Base-by-base conservation (phyloP, 2,113 vertebrate genomes). In the Panthera tigris region DNA sequence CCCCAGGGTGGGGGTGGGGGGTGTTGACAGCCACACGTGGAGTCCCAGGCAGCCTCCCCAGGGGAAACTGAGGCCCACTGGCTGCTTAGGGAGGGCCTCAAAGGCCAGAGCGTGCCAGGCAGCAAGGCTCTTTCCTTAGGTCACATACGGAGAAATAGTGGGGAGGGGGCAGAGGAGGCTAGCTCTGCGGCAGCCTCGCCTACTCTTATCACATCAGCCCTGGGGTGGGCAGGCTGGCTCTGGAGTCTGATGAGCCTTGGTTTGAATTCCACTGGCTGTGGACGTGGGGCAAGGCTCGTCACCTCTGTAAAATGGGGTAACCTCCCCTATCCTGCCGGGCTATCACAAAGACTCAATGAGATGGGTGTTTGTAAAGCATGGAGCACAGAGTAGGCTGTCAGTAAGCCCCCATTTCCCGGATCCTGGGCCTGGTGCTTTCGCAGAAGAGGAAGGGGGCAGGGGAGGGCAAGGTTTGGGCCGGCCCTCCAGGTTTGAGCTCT, bases 61-160 rank as follows among this genome's bases (percentile, higher is more conserved):
- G 33, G 81, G 74, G 90, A 87, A 78, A 94, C 87, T 7, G 92
- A 98, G 92, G 80, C 45, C 81, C 80, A n/a, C 39, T 5, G 21
- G 61, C 81, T 29, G 5, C 81, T 45, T 31, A 52, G 36, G 68
- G 73, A 25, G 19, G 55, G 57, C 66, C 39, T 79, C 66, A 39
- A 66, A 85, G 39, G 27, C 84, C 74, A 88, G 76, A 74, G 52
- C 16, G 0, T 18, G 33, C 69, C 57, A 45, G 69, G 18, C 21
- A 18, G 55, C 10, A 14, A 93, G 65, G 19, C 71, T 71, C 83
- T 96, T 68, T 55, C 48, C 57, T 91, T 18, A 66, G 71, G 82
- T 92, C 63, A 7, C 13, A 3, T 36, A 9, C 25, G 91, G 61
- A 93, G 86, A 74, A 93, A 33, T 39, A 50, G 55, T 1, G 13